These are phyloP conservation scores for Panagrolaimus sp. DNA, from an alignment of 1,140 invertebrate genomes.

Conservation along the genomic window DNA sequence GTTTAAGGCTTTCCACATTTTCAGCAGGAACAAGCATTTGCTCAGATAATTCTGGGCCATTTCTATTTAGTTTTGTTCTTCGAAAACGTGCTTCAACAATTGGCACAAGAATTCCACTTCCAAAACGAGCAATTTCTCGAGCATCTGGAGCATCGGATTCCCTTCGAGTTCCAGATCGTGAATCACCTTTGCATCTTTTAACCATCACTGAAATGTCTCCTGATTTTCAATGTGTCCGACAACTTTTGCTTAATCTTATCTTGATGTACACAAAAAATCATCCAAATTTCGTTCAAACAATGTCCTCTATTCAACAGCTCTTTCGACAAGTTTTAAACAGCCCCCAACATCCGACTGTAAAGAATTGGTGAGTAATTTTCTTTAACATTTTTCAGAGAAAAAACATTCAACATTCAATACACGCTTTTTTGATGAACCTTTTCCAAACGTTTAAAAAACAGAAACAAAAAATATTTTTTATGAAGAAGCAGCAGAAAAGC, in stretches of 20 bases:
- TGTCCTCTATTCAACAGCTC: conserved; percentile 52
- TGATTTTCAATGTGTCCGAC: conserved; percentile 57
- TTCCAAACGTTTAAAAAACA: background rate
- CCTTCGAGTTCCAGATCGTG: conserved; percentile 55
- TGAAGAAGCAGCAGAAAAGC: too few relatives aligned
- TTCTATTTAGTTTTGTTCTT: conserved; percentile 55
- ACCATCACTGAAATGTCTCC: conserved; percentile 55
- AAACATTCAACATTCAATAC: background rate
- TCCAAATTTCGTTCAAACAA: conserved; percentile 49
- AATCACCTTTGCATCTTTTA: conserved; percentile 52
- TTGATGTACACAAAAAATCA: conserved; percentile 51
- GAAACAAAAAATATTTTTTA: conserved; percentile 35
- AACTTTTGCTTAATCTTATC: conserved; percentile 52
- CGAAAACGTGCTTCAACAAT: conserved; percentile 56
- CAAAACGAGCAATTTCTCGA: conserved; percentile 55
- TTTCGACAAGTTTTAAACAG: conserved; percentile 56
- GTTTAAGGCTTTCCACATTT: conserved; percentile 53
- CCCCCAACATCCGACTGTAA: conserved; percentile 55
- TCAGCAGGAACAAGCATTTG: conserved; percentile 56
- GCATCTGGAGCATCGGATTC: conserved; percentile 47
- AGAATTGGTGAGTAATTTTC: conserved; percentile 36
- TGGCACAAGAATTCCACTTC: conserved; percentile 54
- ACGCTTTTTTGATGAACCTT: background rate
- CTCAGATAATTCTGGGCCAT: conserved; percentile 57
- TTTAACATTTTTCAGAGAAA: too few relatives aligned